A percentile compares a stretch with the other conserved stretches of the same genome.
phyloP scores from a whole-genome alignment of 2,888 invertebrate species.

The Hofmannophila pseudospretella region DNA sequence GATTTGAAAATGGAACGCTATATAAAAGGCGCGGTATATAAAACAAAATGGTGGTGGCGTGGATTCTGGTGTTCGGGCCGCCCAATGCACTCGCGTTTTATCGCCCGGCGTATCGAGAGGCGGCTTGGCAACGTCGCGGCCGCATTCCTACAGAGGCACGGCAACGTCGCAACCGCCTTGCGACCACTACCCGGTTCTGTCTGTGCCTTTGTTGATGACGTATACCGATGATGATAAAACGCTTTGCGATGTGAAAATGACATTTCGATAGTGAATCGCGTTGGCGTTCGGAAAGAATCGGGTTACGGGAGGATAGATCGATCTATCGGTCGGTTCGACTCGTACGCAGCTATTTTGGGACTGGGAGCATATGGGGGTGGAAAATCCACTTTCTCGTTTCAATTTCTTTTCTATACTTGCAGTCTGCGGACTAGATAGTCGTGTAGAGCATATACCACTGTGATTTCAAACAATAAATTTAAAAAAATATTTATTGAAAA shows the following conservation, averaged over 20 bases:
- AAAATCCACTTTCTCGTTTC: constrained; percentile 30
- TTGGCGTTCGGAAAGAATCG: constrained; percentile 4
- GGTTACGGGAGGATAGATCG: background rate
- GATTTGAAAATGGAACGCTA: constrained; percentile 7
- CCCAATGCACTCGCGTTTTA: constrained; percentile 68
- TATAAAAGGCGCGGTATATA: constrained; percentile 1
- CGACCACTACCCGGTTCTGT: constrained; percentile 26
- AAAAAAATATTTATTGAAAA: no score
- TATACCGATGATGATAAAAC: constrained; percentile 48
- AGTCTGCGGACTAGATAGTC: no score
- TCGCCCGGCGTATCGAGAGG: constrained; percentile 47
- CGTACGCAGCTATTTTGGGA: constrained; percentile 5
- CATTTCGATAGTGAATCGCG: constrained; percentile 4
- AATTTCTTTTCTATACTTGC: no score
- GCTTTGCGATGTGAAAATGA: constrained; percentile 48
- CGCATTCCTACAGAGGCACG: constrained; percentile 61
- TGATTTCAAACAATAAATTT: no score
- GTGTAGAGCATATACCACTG: no score
- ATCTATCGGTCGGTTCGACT: background rate
- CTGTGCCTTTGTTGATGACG: constrained; percentile 54
- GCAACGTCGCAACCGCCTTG: constrained; percentile 59
- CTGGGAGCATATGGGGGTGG: constrained; percentile 31
- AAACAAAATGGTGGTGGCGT: constrained; percentile 58
- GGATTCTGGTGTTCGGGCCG: constrained; percentile 54
- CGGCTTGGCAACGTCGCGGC: constrained; percentile 62